These are phyloP conservation scores for Meloe dianella DNA, from an alignment of 2,888 invertebrate genomes.

Conservation along the genomic window DNA sequence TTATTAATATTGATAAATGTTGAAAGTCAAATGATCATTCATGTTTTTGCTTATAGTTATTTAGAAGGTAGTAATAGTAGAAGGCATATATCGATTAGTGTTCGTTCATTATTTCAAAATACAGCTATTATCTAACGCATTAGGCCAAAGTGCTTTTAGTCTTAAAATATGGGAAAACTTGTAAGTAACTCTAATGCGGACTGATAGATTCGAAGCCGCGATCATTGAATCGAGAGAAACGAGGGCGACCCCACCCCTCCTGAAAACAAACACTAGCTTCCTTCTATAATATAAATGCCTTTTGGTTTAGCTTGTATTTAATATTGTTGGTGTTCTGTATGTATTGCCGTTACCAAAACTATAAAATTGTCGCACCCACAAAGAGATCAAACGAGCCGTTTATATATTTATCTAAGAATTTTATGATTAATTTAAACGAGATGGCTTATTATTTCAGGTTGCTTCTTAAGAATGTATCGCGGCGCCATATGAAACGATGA, in stretches of 20 bases:
- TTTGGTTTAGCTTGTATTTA: conserved; percentile 10
- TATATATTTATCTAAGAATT: conserved; percentile 54
- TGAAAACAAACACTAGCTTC: conserved; percentile 41
- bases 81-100: conserved; percentile 9
- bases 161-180: conserved; percentile 57
- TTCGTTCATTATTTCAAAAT: conserved; percentile 10
- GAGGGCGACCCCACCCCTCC: conserved; percentile 29
- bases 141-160: conserved; percentile 47
- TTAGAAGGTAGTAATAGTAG: not conserved
- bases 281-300: conserved; percentile 29
- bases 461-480: conserved; percentile 49
- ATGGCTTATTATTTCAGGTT: conserved; percentile 54
- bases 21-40: conserved; percentile 8
- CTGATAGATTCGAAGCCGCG: conserved; percentile 55
- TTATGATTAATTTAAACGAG: conserved; percentile 54
- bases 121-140: conserved; percentile 40
- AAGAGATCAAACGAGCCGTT: conserved; percentile 53
- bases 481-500: conserved; percentile 14
- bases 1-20: conserved; percentile 6
- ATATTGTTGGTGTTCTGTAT: not conserved
- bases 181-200: conserved; percentile 55
- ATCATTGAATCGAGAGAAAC: conserved; percentile 46
- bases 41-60: conserved; percentile 3
- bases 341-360: conserved; percentile 41
- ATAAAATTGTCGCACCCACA: conserved; percentile 54